These are phyloP conservation scores for Suricata suricatta DNA, from an alignment of 2,113 vertebrate genomes.

Conservation along the genomic window DNA sequence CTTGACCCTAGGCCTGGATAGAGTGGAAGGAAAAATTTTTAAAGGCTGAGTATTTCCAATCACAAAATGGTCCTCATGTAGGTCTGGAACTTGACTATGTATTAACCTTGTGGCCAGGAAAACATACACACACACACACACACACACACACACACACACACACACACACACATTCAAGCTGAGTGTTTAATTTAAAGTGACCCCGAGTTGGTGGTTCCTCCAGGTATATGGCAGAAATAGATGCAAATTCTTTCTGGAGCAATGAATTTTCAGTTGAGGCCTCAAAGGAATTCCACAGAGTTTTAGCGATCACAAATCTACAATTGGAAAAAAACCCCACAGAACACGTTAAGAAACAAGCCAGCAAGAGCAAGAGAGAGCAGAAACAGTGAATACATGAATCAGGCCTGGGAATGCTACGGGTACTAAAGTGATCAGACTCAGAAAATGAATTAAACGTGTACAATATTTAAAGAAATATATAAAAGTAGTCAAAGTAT, in stretches of 20 bases:
- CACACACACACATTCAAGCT: background rate
- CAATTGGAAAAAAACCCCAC: background rate
- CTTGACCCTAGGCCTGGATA: background rate
- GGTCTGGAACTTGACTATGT: background rate
- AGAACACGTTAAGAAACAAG: background rate
- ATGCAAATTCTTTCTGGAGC: background rate
- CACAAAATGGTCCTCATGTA: background rate
- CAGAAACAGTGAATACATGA: background rate
- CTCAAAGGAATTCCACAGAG: background rate
- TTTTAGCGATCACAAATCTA: background rate
- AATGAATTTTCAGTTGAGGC: background rate
- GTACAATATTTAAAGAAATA: background rate
- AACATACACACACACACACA: too few relatives aligned
- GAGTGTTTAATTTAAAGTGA: background rate
- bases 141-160: too few relatives aligned
- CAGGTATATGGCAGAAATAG: background rate
- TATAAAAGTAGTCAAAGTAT: background rate
- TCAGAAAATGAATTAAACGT: background rate
- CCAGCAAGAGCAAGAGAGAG: background rate
- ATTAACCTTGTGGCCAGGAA: background rate
- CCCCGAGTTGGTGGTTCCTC: background rate
- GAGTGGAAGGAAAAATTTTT: background rate
- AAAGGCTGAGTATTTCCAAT: background rate
- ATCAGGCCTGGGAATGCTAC: background rate
- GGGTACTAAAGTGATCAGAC: background rate